Evolutionary conservation across 2,888 invertebrate genomes (phyloP).

Genomic region (Diloba caeruleocephala): DNA sequence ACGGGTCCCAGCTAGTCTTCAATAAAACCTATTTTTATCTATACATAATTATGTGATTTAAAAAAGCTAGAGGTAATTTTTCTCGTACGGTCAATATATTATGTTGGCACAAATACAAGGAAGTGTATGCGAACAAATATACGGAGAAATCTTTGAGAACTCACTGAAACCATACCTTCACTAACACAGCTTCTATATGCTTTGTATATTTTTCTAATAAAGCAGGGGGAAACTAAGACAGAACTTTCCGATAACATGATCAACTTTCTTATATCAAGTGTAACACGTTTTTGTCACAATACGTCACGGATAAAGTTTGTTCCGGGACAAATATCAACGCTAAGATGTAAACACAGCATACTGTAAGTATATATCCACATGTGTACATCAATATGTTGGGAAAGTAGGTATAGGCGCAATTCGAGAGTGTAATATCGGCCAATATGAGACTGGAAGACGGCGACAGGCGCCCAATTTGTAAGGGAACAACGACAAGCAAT

Average conservation of each 20-base stretch:
- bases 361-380: conserved; percentile 35
- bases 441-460: conserved; percentile 72
- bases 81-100: no score
- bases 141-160: conserved; percentile 7
- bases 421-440: conserved; percentile 68
- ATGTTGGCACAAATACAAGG: no score
- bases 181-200: conserved; percentile 26
- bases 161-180: conserved; percentile 15
- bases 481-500: conserved; percentile 63
- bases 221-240: conserved; percentile 52
- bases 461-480: conserved; percentile 77
- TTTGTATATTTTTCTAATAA: conserved; percentile 44
- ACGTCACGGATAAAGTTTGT: conserved; percentile 57
- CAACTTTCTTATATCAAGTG: conserved; percentile 58
- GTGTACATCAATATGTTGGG: conserved; percentile 48
- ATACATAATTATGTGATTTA: no score
- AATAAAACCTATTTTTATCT: no score
- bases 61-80: no score
- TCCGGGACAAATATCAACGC: conserved; percentile 51
- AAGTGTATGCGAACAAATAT: not conserved
- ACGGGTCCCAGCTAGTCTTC: no score
- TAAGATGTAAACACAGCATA: conserved; percentile 54
- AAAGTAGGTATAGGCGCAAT: conserved; percentile 57
- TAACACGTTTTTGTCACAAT: conserved; percentile 56
- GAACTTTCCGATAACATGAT: conserved; percentile 57